Base-by-base conservation (phyloP, 2,113 vertebrate genomes). In the Tetrao urogallus region DNA sequence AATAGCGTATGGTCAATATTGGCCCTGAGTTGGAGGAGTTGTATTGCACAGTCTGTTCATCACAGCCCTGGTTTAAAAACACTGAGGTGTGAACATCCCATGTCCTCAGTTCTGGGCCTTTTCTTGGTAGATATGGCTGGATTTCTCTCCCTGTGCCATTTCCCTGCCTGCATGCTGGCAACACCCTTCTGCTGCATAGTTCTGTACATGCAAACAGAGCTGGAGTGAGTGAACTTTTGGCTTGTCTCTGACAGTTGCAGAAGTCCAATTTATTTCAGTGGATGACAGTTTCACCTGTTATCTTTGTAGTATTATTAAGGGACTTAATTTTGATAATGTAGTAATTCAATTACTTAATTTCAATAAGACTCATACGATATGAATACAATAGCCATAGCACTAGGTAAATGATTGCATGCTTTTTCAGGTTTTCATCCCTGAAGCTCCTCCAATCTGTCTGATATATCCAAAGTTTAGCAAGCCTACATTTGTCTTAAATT, bases 171-270 rank as follows among this genome's bases (percentile, higher is more conserved):
- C 58, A 20, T 40, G 18, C 13, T 82, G 70, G 12, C 40, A 25
- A 34, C 20, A 10, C 25, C 38, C 36, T 81, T 27, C 13, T 43
- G 34, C 56, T 88, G 25, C n/a, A 38, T 70, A 34, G 40, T 54
- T 89, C 43, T 80, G 36, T 36, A 30, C 7, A 0, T 40, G 19
- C 12, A 4, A 7, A 0, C 4, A 3, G 13, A 57, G 18, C 18
- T 20, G 36, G 32, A n/a, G 13, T 10, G 34, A 5, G 18, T 83
- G 67, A 77, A 10, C 54, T 88, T 72, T 45, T 95, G 54, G 4
- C 30, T 34, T 78, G n/a, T 10, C 47, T 81, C 32, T 75, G 43
- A 42, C 4, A 22, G 69, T 48, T 52, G 38, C 11, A 48, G 32
- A 80, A 89, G 54, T 76, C 42, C 45, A 38, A 8, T 76, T 92